Conservation (phyloP, 2,888 invertebrate genomes). For the Phengaris alcon region DNA sequence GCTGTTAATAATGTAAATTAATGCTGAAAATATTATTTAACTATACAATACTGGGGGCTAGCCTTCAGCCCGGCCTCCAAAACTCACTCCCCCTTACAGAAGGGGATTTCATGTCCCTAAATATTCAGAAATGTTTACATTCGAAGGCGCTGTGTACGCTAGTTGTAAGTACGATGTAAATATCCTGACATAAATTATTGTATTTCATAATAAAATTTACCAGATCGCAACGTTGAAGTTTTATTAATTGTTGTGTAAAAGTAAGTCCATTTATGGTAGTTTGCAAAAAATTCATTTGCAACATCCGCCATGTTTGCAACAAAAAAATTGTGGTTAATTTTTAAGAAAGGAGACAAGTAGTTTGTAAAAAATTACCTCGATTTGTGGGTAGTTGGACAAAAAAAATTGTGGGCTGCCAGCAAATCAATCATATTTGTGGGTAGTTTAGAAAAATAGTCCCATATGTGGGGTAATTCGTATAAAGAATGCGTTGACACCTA, state of each 20-base stretch:
- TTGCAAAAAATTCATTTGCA: background rate
- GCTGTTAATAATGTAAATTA: slow-evolving; percentile 14
- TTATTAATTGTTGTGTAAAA: background rate
- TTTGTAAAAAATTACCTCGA: background rate
- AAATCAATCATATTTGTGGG: background rate
- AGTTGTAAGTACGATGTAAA: slow-evolving; percentile 59
- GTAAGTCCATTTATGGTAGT: background rate
- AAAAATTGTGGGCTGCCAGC: background rate
- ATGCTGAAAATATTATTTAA: slow-evolving; percentile 2
- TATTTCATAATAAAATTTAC: slow-evolving; percentile 73
- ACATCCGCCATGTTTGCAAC: too few relatives aligned
- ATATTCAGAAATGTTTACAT: slow-evolving; percentile 17
- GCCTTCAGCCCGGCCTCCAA: background rate
- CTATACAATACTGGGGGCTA: background rate
- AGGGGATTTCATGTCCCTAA: slow-evolving; percentile 2
- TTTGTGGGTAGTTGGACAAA: background rate
- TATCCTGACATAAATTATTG: slow-evolving; percentile 72
- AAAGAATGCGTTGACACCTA: too few relatives aligned
- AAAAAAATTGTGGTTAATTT: too few relatives aligned
- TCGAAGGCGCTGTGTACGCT: slow-evolving; percentile 32
- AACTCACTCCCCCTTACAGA: slow-evolving; percentile 17
- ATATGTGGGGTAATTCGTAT: too few relatives aligned
- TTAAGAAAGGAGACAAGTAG: too few relatives aligned
- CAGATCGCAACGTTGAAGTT: slow-evolving; percentile 44
- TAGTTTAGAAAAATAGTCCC: background rate